Conservation (phyloP, 2,113 vertebrate genomes). For the Sebastes schlegelii region DNA sequence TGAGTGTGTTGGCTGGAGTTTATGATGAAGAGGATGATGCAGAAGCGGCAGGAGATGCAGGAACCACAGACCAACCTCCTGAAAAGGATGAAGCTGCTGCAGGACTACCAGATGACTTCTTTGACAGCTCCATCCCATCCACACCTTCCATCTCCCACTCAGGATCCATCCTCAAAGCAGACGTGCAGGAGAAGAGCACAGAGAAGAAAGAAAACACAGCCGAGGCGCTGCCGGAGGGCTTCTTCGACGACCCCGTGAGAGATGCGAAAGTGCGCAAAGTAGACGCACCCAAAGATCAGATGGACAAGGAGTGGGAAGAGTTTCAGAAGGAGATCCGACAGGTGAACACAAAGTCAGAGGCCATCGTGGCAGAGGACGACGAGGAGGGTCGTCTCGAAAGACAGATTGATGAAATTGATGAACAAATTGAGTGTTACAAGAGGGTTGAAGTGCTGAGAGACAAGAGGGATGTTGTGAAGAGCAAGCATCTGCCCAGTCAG, state of each 20-base stretch:
- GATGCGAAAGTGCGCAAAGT: constrained; percentile 97
- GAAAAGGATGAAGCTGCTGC: constrained; percentile 52
- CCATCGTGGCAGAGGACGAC: constrained; percentile 97
- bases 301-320: constrained; percentile 99
- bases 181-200: constrained; percentile 83
- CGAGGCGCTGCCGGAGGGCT: constrained; percentile 95
- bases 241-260: constrained; percentile 96
- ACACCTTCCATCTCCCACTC: constrained; percentile 88
- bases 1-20: constrained; percentile 84
- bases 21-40: constrained; percentile 84
- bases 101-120: constrained; percentile 85
- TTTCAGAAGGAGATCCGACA: constrained; percentile 98
- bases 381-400: constrained; percentile 95
- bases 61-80: neutral
- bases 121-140: constrained; percentile 85
- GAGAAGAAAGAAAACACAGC: constrained; percentile 91
- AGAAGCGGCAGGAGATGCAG: constrained; percentile 34
- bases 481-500: constrained; percentile 77
- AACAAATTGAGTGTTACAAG: constrained; percentile 95
- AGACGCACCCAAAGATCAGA: constrained; percentile 95
- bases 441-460: constrained; percentile 92
- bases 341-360: constrained; percentile 95
- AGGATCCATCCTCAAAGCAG: constrained; percentile 92
- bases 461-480: constrained; percentile 88
- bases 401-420: constrained; percentile 96